Evolutionary conservation across 2,797 vertebrate genomes (phyloP), one percentile per base, ranked within the genome.

Genomic region (Simalia tracyae): DNA sequence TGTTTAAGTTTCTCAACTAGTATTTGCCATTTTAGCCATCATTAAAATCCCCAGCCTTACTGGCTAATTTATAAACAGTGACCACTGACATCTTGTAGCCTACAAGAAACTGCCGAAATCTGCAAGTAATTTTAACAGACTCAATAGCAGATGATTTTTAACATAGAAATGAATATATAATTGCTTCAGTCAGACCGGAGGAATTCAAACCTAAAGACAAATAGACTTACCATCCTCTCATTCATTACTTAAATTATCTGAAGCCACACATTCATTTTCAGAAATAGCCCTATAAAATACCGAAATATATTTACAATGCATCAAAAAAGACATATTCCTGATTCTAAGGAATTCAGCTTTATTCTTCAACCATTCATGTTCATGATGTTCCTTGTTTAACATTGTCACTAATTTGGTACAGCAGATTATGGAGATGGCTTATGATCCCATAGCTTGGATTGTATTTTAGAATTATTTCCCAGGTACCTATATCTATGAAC

Each of bases 171-270:
- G 86, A 95, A 94, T 93, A 93, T 91, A 81, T 94, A 95, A 96
- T 97, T 97, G 95, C 94, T 88, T 86, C 66, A 95, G 95, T 92
- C 95, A 96, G 95, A 95, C 93, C 95, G 94, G 46, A 72, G 68
- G 95, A 96, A 96, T 95, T 96, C 94, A 97, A 95, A 57, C 93
- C 91, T 94, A 92, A 97, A 97, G 95, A 97, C 92, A 96, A 91
- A 95, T 17, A 59, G 94, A 96, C 97, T 96, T 96, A 93, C 50
- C 92, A 95, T 96, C 96, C 97, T 96, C 95, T 94, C 96, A 96
- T 96, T 96, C 93, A 95, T 91, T 90, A 93, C 95, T 96, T 94
- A 94, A 96, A 97, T 96, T 96, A 96, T 95, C 95, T 93, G 84
- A 87, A 94, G 91, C 93, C 91, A 94, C 87, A 72, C 89, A 93